Conservation (phyloP, 2,113 vertebrate genomes). For the Saccopteryx bilineata region DNA sequence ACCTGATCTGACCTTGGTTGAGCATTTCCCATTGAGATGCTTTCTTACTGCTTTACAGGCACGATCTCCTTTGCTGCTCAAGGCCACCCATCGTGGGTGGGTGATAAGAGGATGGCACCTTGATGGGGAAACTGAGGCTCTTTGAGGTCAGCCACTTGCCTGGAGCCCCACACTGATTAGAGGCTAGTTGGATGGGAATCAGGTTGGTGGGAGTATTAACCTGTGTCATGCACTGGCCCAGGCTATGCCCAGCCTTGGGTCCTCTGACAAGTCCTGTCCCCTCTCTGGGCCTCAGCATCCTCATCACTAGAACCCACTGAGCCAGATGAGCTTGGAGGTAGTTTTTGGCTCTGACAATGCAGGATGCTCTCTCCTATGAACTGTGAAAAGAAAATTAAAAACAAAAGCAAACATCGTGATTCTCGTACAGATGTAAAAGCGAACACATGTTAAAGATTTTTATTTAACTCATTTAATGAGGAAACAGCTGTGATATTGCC, state of each 20-base stretch:
- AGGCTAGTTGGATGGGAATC: background rate
- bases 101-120: background rate
- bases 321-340: background rate
- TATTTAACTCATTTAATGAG: conserved; percentile 4
- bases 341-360: background rate
- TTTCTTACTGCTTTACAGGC: background rate
- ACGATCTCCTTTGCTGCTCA: background rate
- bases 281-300: background rate
- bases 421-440: background rate
- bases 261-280: background rate
- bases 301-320: background rate
- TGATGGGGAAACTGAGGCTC: background rate
- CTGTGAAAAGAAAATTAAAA: conserved; percentile 26
- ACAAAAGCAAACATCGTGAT: background rate
- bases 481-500: background rate
- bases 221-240: background rate
- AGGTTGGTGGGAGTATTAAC: background rate
- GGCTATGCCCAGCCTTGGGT: background rate
- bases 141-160: background rate
- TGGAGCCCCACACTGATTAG: background rate
- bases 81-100: background rate
- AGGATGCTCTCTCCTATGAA: background rate
- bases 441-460: background rate
- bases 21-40: background rate
- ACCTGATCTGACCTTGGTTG: background rate